Percentiles rank a stretch among this genome's conserved stretches.
Conservation (phyloP, 2,113 vertebrate genomes). For the Semicossyphus pulcher region DNA sequence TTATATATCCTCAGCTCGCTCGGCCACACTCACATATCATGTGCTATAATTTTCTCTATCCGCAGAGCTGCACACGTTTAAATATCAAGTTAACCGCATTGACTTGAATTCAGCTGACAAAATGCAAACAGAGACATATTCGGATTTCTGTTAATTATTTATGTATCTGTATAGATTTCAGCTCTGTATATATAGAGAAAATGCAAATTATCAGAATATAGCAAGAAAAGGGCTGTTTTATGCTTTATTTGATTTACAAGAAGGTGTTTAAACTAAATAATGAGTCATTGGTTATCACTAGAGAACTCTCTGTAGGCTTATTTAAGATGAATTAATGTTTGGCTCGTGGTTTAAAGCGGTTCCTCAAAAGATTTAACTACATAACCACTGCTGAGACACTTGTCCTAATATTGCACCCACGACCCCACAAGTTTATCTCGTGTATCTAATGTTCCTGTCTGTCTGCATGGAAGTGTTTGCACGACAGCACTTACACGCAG, state of each 20-base stretch:
- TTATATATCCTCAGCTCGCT: background rate
- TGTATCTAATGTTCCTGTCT: background rate
- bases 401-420: background rate
- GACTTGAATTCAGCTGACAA: background rate
- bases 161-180: background rate
- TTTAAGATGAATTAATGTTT: background rate
- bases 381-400: background rate
- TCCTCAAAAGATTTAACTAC: background rate
- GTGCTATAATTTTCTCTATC: constrained; percentile 14
- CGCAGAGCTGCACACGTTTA: background rate
- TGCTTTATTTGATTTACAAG: too few relatives aligned
- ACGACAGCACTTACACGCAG: background rate
- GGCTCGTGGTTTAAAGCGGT: background rate
- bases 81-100: background rate
- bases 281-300: background rate
- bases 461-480: constrained; percentile 16
- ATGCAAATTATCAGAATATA: background rate
- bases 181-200: background rate
- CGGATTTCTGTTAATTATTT: background rate
- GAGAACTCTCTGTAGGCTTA: background rate
- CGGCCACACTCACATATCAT: background rate
- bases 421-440: constrained; percentile 19
- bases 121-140: background rate
- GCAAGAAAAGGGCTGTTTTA: too few relatives aligned
- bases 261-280: background rate